A percentile compares a stretch with the other conserved stretches of the same genome.
Evolutionary conservation across 2,888 invertebrate species (phyloP).

Genomic region (Drosophila lacicola): DNA sequence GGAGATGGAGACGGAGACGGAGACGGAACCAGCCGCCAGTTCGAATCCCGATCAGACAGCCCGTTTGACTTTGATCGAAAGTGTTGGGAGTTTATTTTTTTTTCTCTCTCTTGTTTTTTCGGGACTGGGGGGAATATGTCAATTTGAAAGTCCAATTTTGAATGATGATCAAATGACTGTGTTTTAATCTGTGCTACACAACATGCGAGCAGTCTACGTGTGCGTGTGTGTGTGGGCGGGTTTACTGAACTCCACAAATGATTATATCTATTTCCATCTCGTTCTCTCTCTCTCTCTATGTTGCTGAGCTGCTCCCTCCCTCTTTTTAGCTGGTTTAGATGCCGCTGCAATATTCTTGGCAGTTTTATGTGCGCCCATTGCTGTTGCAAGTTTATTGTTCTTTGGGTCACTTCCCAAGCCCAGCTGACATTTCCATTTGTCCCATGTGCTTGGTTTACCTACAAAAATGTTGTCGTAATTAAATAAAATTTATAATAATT

Average conservation of each 20-base stretch:
- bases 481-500: constrained; percentile 79
- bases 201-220: not conserved
- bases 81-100: constrained; percentile 36
- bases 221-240: constrained; percentile 27
- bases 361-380: constrained; percentile 65
- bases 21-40: constrained; percentile 5
- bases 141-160: constrained; percentile 57
- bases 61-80: constrained; percentile 66
- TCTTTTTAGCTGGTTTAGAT: constrained; percentile 24
- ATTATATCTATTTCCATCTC: not conserved
- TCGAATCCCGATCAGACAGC: constrained; percentile 13
- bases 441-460: constrained; percentile 32
- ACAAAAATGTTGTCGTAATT: constrained; percentile 64
- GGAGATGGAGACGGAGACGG: constrained; percentile 1
- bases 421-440: constrained; percentile 70
- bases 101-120: not conserved
- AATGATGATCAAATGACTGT: constrained; percentile 60
- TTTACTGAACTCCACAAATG: constrained; percentile 39
- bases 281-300: not conserved
- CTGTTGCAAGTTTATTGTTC: constrained; percentile 43
- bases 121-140: constrained; percentile 41
- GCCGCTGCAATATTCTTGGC: constrained; percentile 32
- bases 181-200: constrained; percentile 18
- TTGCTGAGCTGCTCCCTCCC: constrained; percentile 4
- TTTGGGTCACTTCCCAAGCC: constrained; percentile 49